Evolutionary conservation across 2,113 vertebrate species (phyloP).

Genomic region (Toxotes jaculatrix): DNA sequence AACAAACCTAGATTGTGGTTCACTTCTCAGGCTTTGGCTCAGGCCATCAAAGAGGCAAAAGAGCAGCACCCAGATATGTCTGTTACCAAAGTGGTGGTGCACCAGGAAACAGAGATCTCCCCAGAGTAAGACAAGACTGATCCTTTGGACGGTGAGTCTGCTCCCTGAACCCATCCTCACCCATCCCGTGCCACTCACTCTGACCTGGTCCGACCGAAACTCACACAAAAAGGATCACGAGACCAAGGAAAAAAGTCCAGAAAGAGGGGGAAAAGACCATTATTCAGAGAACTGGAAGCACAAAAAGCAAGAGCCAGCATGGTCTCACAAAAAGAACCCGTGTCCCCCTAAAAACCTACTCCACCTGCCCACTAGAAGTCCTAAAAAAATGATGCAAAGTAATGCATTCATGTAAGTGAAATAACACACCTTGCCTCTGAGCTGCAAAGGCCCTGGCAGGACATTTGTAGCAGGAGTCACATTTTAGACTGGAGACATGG

Average conservation of each 20-base stretch:
- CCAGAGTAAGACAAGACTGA: constrained; percentile 85
- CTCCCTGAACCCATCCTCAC: neutral
- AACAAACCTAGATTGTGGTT: neutral
- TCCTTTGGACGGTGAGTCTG: constrained; percentile 56
- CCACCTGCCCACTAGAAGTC: too few relatives aligned
- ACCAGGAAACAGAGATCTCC: constrained; percentile 96
- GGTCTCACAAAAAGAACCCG: too few relatives aligned
- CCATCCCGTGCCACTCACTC: too few relatives aligned
- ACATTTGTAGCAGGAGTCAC: too few relatives aligned
- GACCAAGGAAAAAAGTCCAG: too few relatives aligned
- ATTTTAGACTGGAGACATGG: too few relatives aligned
- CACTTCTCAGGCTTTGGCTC: constrained; percentile 89
- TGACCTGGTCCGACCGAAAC: too few relatives aligned
- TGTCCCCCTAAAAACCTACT: too few relatives aligned
- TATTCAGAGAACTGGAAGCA: neutral
- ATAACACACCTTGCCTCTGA: neutral
- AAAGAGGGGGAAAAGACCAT: neutral
- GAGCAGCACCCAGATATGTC: constrained; percentile 99
- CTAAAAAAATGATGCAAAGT: neutral
- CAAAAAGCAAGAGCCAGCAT: neutral
- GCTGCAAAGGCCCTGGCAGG: neutral
- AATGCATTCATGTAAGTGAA: too few relatives aligned
- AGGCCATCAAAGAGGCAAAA: constrained; percentile 97
- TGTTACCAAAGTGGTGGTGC: constrained; percentile 98
- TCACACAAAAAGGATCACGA: too few relatives aligned